These are phyloP conservation scores for Sitta carolinensis DNA, from an alignment of 2,797 vertebrate genomes.

Conservation along the genomic window DNA sequence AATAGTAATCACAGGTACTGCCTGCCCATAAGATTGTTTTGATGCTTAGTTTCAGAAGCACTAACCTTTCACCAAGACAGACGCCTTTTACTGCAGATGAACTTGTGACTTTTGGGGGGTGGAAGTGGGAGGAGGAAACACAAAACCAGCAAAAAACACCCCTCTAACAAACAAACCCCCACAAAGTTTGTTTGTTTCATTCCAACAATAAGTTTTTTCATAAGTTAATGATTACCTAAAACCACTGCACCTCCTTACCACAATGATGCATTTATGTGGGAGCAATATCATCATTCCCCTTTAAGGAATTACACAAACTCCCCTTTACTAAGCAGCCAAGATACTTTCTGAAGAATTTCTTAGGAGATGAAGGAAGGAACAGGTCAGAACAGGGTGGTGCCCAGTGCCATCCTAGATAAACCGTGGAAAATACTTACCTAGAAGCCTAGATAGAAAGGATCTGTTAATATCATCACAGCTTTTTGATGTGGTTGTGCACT, in stretches of 20 bases:
- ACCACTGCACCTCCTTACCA: neutral
- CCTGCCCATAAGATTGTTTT: neutral
- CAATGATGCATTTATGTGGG: neutral
- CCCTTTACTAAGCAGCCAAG: neutral
- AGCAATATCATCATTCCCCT: neutral
- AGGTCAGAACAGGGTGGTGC: constrained; percentile 14
- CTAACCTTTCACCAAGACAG: neutral
- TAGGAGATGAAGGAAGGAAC: neutral
- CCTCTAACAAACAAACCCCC: neutral
- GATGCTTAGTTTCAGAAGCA: neutral
- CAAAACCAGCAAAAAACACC: rapidly evolving
- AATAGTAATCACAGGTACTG: neutral
- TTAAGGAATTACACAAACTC: neutral
- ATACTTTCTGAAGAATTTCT: neutral
- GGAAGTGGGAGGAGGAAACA: neutral
- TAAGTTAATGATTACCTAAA: neutral
- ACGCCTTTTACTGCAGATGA: neutral
- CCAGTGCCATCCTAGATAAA: neutral
- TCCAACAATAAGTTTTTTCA: neutral
- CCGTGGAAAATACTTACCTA: neutral
- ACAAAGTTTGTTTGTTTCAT: neutral
- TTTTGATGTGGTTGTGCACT: constrained; percentile 24
- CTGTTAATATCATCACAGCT: neutral
- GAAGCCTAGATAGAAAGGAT: neutral
- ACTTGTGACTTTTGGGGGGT: neutral